These are phyloP conservation scores for Phthorimaea operculella DNA, from an alignment of 1,140 invertebrate genomes.

Conservation along the genomic window DNA sequence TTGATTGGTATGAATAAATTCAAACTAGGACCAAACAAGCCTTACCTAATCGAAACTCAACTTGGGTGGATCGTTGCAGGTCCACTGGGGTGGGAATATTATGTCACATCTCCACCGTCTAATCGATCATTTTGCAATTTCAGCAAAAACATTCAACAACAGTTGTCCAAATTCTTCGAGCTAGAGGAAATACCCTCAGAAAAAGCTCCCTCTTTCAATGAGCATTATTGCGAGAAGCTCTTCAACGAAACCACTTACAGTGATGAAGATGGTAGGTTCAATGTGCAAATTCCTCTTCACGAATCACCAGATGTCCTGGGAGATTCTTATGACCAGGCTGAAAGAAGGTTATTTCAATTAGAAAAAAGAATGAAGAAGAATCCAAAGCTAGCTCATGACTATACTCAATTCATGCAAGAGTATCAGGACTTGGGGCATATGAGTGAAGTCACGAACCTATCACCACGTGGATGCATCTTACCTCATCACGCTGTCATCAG, in stretches of 20 bases:
- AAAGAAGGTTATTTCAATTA: slow-evolving; percentile 19
- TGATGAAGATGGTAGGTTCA: slow-evolving; percentile 20
- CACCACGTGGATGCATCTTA: slow-evolving; percentile 14
- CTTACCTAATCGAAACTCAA: slow-evolving; percentile 7
- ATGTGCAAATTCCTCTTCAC: slow-evolving; percentile 23
- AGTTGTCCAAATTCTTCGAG: slow-evolving; percentile 10
- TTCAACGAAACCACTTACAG: slow-evolving; percentile 18
- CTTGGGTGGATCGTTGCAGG: slow-evolving; percentile 14
- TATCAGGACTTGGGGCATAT: slow-evolving; percentile 48
- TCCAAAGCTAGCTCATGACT: slow-evolving; percentile 23
- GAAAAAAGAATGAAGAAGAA: slow-evolving; percentile 18
- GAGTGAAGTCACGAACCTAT: slow-evolving; percentile 12
- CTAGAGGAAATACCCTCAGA: slow-evolving; percentile 8
- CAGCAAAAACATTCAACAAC: slow-evolving; percentile 4
- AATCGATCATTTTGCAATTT: neutral
- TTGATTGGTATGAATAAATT: neutral
- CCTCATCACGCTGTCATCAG: slow-evolving; percentile 40
- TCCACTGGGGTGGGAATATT: neutral
- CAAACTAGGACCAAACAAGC: slow-evolving; percentile 7
- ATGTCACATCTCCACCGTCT: neutral
- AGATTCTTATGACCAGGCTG: slow-evolving; percentile 20
- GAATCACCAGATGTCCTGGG: slow-evolving; percentile 13
- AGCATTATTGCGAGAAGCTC: slow-evolving; percentile 19
- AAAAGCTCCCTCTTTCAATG: neutral
- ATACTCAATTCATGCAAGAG: slow-evolving; percentile 40